These are phyloP conservation scores for Limenitis camilla DNA, from an alignment of 2,888 invertebrate genomes.

Conservation along the genomic window DNA sequence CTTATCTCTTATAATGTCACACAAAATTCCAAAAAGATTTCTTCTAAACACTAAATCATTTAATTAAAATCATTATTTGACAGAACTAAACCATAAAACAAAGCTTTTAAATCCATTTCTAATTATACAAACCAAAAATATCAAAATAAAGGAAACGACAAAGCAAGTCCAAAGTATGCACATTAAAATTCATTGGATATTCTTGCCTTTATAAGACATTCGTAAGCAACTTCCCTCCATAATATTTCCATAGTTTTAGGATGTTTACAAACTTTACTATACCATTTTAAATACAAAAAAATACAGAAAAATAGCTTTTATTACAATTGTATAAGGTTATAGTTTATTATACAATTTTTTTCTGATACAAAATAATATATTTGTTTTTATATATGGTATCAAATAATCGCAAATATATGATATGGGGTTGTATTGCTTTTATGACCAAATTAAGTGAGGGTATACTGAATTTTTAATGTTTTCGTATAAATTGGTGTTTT, in stretches of 20 bases:
- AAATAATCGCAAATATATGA: slow-evolving; percentile 43
- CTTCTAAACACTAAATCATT: no score
- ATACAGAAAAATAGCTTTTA: slow-evolving; percentile 15
- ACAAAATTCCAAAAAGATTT: no score
- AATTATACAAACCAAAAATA: slow-evolving; percentile 4
- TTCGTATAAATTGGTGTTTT: no score
- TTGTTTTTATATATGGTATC: slow-evolving; percentile 35
- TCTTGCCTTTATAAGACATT: slow-evolving; percentile 54
- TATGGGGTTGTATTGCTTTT: slow-evolving; percentile 55
- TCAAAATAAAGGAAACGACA: slow-evolving; percentile 30
- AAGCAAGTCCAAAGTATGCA: slow-evolving; percentile 21
- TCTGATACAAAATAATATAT: background rate
- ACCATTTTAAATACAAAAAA: background rate
- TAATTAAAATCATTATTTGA: no score
- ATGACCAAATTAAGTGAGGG: slow-evolving; percentile 45
- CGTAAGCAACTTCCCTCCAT: slow-evolving; percentile 63
- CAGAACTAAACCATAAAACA: background rate
- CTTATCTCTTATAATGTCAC: no score
- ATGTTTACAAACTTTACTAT: slow-evolving; percentile 13
- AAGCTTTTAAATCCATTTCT: background rate
- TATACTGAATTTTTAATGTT: background rate
- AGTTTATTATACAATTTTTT: background rate
- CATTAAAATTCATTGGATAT: slow-evolving; percentile 61
- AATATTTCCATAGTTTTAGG: slow-evolving; percentile 62
- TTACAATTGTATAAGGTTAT: background rate